Evolutionary conservation across 2,888 invertebrate species (phyloP).

Genomic region (Spialia ferax): DNA sequence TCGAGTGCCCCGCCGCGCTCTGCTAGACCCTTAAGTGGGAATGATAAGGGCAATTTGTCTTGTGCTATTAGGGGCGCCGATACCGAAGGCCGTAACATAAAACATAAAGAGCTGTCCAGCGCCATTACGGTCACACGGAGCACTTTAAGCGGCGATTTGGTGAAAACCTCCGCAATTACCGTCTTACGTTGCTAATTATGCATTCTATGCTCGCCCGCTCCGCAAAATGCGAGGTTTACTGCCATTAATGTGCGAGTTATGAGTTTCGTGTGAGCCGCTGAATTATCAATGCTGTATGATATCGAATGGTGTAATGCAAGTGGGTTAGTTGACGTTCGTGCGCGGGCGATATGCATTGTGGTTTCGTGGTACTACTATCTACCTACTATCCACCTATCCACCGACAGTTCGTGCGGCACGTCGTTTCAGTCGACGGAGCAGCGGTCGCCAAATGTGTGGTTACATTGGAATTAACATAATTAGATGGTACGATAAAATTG

Average conservation of each 20-base stretch:
- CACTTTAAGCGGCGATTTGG: constrained; percentile 26
- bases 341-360: not conserved
- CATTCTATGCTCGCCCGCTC: constrained; percentile 5
- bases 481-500: constrained; percentile 22
- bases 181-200: constrained; percentile 22
- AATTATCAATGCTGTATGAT: constrained; percentile 25
- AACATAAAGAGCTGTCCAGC: constrained; percentile 33
- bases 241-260: constrained; percentile 4
- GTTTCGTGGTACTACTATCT: not conserved
- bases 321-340: constrained; percentile 3
- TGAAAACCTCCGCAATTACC: constrained; percentile 33
- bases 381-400: too few relatives aligned
- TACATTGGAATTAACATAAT: constrained; percentile 29
- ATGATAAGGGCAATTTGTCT: constrained; percentile 51
- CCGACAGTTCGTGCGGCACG: not conserved
- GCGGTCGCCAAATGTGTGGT: constrained; percentile 15
- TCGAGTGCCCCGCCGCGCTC: constrained; percentile 34
- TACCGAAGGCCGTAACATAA: constrained; percentile 32
- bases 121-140: constrained; percentile 30
- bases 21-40: constrained; percentile 46
- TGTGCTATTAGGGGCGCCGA: constrained; percentile 43
- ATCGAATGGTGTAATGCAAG: not conserved
- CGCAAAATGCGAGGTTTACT: constrained; percentile 12
- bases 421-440: not conserved
- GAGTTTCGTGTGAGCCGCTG: constrained; percentile 9